These are phyloP conservation scores for Pseudorasbora parva DNA, from an alignment of 2,113 vertebrate genomes.

Conservation along the genomic window DNA sequence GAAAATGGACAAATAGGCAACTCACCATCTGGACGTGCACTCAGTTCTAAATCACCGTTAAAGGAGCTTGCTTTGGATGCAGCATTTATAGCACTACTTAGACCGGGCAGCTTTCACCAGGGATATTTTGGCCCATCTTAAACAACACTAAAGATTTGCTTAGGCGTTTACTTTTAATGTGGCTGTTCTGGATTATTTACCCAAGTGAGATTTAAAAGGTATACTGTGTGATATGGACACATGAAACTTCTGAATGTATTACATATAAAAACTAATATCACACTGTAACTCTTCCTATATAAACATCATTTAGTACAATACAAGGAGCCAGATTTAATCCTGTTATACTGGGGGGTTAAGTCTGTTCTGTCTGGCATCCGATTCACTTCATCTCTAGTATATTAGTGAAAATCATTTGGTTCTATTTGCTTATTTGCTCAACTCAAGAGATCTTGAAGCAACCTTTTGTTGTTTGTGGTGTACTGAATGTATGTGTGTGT, in stretches of 20 bases:
- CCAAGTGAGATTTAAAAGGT: neutral
- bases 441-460: slow-evolving; percentile 9
- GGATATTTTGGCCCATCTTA: slow-evolving; percentile 23
- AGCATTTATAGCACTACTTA: slow-evolving; percentile 54
- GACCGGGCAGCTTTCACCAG: slow-evolving; percentile 19
- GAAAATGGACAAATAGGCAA: slow-evolving; percentile 21
- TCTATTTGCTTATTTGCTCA: slow-evolving; percentile 17
- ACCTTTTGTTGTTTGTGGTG: slow-evolving; percentile 11
- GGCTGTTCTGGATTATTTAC: slow-evolving; percentile 6
- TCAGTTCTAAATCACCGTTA: slow-evolving; percentile 54
- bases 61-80: slow-evolving; percentile 51
- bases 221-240: neutral
- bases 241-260: neutral
- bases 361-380: neutral
- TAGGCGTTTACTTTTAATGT: slow-evolving; percentile 20
- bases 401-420: slow-evolving; percentile 29
- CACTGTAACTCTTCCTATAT: neutral
- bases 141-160: slow-evolving; percentile 9
- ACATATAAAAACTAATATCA: neutral
- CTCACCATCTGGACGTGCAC: slow-evolving; percentile 35
- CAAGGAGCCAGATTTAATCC: neutral
- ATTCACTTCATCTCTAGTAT: neutral
- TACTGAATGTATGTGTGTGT: neutral
- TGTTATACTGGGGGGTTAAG: neutral
- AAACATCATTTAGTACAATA: neutral